Base-by-base conservation (phyloP, 2,113 vertebrate genomes). In the Proteles cristata region DNA sequence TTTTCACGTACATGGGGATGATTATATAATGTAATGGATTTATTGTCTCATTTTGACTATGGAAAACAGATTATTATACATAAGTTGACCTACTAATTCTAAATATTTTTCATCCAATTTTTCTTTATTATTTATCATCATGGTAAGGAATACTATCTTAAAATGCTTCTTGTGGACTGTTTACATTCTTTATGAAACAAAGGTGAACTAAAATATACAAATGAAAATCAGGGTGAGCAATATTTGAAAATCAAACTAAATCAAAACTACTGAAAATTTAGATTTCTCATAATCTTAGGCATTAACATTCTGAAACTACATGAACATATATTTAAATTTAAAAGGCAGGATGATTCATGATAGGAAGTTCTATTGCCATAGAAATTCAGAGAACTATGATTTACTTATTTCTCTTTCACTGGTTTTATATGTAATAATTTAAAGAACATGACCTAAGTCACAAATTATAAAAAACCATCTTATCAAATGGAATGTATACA, bases 221-320 rank as follows among this genome's bases (percentile, higher is more conserved):
- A 43, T 4, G 91, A 91, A 77, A 93, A 69, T 88, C 53, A 39
- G 25, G 55, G 5, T 48, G 28, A 71, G 48, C 11, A 84, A n/a
- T 31, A 88, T 53, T 53, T 94, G n/a, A 88, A 50, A 83, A 48
- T 33, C 11, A 92, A 94, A 94, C 9, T 77, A 71, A 80, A 92
- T 91, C 0, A 71, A 68, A 35, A 2, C 39, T 76, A 83, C 28
- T 83, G 68, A 83, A 74, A 35, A 77, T 65, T 88, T 93, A 53
- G 4, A 61, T 26, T 82, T 69, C 16, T 69, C 45, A 43, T 74
- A 68, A 93, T 82, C 28, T 76, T 35, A 35, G 5, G 0, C 15
- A 87, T 76, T 71, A 19, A 23, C 2, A 45, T 77, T 88, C 87
- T 91, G 14, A 94, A 83, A 94, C 43, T 71, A 7, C 11, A 35